Evolutionary conservation across 2,797 vertebrate genomes (phyloP).

Genomic region (Hypotaenidia okinawae): DNA sequence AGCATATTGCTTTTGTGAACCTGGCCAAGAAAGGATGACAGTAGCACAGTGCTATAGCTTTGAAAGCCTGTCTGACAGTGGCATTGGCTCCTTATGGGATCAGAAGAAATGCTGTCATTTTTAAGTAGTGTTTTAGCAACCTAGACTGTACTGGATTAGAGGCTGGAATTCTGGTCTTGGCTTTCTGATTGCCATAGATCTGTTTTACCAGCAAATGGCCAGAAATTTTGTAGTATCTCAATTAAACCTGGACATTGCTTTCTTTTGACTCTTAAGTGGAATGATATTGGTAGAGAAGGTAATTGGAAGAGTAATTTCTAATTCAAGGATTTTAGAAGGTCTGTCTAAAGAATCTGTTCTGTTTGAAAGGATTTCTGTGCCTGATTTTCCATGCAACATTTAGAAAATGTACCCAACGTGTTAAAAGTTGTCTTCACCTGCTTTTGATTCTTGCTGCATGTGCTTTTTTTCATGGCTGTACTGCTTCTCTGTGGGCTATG

Average conservation of each 20-base stretch:
- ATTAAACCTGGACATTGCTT: not conserved
- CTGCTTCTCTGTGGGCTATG: not conserved
- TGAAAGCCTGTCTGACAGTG: not conserved
- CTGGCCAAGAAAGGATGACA: not conserved
- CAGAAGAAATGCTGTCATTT: not conserved
- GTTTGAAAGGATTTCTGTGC: not conserved
- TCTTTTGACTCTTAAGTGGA: not conserved
- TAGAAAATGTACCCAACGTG: not conserved
- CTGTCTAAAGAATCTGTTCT: not conserved
- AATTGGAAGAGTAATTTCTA: not conserved
- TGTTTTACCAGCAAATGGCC: not conserved
- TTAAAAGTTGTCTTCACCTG: not conserved
- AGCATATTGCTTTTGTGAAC: not conserved
- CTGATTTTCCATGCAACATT: not conserved
- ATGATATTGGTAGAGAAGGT: not conserved
- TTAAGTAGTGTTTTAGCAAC: not conserved
- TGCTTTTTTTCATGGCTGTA: not conserved
- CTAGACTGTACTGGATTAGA: not conserved
- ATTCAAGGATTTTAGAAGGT: not conserved
- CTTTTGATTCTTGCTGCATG: not conserved
- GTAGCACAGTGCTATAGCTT: not conserved
- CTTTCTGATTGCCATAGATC: not conserved
- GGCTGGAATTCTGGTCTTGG: constrained; percentile 4
- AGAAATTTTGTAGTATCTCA: not conserved
- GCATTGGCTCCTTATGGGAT: not conserved